phyloP scores from a whole-genome alignment of 2,888 invertebrate species.

The Drosophila mettleri region DNA sequence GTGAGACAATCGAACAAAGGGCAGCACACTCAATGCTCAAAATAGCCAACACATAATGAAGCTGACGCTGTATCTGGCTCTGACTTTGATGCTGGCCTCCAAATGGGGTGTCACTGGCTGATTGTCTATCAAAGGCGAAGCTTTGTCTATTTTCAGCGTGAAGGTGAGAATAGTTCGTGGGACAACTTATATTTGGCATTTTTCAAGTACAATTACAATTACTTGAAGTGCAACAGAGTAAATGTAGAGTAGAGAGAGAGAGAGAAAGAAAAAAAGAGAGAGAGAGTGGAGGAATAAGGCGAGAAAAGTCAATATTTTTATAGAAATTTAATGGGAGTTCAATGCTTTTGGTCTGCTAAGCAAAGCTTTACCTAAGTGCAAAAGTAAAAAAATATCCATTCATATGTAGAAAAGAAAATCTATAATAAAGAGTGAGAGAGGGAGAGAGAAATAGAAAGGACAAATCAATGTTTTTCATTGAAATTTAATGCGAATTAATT shows the following conservation, averaged over 20 bases:
- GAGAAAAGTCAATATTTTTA: background rate
- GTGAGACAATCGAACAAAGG: slow-evolving; percentile 52
- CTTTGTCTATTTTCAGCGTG: slow-evolving; percentile 32
- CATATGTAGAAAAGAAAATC: too few species aligned
- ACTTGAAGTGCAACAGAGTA: background rate
- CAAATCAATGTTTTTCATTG: too few species aligned
- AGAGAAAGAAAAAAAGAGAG: background rate
- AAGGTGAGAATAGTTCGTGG: slow-evolving; percentile 15
- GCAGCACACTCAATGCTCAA: slow-evolving; percentile 12
- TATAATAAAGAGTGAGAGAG: too few species aligned
- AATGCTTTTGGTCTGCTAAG: background rate
- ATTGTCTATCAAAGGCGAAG: slow-evolving; percentile 36
- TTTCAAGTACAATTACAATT: background rate
- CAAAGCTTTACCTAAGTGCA: too few species aligned
- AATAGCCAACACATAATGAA: slow-evolving; percentile 4
- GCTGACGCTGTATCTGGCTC: background rate
- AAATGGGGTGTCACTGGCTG: slow-evolving; percentile 47
- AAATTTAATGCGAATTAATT: too few species aligned
- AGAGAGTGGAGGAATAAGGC: background rate
- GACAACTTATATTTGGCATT: background rate
- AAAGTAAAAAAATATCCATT: too few species aligned
- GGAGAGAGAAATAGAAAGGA: too few species aligned
- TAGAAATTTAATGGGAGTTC: background rate
- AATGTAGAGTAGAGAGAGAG: background rate
- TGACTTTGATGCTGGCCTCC: slow-evolving; percentile 28